Percentiles rank a stretch among this genome's conserved stretches.
phyloP scores from a whole-genome alignment of 2,113 vertebrate genomes.

The Circaetus gallicus region DNA sequence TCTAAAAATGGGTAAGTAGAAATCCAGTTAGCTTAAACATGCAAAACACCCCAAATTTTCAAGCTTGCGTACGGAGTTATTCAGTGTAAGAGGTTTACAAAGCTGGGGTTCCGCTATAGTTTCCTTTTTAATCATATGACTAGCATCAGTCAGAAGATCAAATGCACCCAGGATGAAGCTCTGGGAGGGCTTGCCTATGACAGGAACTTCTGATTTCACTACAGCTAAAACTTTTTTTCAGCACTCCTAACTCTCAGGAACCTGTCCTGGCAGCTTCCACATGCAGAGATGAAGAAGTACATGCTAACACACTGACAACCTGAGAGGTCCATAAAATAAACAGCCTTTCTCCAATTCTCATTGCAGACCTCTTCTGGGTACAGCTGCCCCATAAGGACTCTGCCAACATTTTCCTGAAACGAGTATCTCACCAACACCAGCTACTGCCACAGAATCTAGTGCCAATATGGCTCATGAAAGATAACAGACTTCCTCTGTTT shows the following conservation, averaged over 20 bases:
- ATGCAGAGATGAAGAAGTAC: not conserved
- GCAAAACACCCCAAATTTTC: not conserved
- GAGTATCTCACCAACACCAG: not conserved
- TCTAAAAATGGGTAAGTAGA: rapidly evolving
- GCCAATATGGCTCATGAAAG: not conserved
- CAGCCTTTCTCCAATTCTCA: not conserved
- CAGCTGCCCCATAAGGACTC: not conserved
- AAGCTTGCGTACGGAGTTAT: not conserved
- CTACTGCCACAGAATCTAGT: not conserved
- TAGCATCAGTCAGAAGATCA: not conserved
- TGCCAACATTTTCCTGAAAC: not conserved
- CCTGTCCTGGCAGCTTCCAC: not conserved
- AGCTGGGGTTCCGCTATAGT: rapidly evolving
- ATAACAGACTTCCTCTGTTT: not conserved
- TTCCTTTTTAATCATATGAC: not conserved
- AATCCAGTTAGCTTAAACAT: not conserved
- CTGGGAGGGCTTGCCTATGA: rapidly evolving
- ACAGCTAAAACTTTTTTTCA: not conserved
- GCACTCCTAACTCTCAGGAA: not conserved
- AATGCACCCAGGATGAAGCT: not conserved
- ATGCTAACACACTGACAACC: not conserved
- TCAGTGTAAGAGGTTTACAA: not conserved
- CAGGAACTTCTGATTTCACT: not conserved
- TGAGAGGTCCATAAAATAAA: not conserved
- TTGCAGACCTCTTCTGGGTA: not conserved